phyloP scores from a whole-genome alignment of 2,113 vertebrate species.

The Microtus pennsylvanicus region DNA sequence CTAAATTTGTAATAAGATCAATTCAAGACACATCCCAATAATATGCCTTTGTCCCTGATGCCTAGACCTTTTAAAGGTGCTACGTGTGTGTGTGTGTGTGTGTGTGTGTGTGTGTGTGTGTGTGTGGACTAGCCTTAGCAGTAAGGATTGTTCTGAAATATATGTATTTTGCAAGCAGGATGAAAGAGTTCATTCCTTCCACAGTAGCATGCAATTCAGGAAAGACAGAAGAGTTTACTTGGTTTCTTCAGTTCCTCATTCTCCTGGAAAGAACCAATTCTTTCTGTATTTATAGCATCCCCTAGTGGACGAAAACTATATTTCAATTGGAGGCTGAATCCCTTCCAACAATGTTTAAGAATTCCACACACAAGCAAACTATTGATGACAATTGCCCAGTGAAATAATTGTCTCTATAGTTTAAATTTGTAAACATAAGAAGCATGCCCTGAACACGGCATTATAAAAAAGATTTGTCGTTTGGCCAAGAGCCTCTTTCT shows the following conservation, averaged over 20 bases:
- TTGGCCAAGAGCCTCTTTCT: neutral
- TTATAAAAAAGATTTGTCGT: neutral
- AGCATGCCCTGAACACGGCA: neutral
- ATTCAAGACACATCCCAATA: neutral
- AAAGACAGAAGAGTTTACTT: conserved; percentile 42
- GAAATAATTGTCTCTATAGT: neutral
- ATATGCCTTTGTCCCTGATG: neutral
- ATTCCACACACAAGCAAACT: neutral
- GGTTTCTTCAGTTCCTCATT: conserved; percentile 51
- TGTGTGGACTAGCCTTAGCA: neutral
- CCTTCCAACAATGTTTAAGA: neutral
- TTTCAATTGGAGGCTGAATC: conserved; percentile 47
- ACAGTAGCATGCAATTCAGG: conserved; percentile 53
- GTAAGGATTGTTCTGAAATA: neutral
- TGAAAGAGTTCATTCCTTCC: neutral
- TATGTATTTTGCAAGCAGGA: neutral
- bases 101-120: neutral
- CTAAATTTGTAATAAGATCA: neutral
- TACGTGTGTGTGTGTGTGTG: no score
- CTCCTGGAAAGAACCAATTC: conserved; percentile 38
- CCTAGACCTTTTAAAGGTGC: neutral
- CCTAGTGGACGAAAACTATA: conserved; percentile 66
- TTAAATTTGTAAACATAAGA: neutral
- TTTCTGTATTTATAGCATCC: conserved; percentile 67
- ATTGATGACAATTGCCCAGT: neutral